Evolutionary conservation across 2,113 vertebrate species (phyloP).

Genomic region (Melospiza melodia): DNA sequence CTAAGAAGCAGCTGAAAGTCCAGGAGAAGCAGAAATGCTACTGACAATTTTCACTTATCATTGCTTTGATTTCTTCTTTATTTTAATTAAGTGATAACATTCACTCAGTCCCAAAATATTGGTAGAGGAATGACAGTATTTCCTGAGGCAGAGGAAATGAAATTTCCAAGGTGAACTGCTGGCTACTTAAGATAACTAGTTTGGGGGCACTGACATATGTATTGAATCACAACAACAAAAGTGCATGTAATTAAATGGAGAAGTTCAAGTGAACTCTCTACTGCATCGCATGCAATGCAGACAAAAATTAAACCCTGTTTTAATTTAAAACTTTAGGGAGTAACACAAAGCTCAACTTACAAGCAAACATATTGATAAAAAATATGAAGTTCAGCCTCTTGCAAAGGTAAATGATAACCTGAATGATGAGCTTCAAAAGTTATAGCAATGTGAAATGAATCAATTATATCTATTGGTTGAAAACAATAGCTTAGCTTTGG

Average conservation of each 20-base stretch:
- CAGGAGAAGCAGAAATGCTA: not conserved
- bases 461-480: not conserved
- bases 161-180: constrained; percentile 51
- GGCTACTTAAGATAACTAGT: constrained; percentile 39
- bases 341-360: not conserved
- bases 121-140: constrained; percentile 1
- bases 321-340: not conserved
- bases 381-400: not conserved
- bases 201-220: not conserved
- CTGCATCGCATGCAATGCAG: not conserved
- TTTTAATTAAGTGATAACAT: constrained; percentile 62
- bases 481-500: not conserved
- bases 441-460: not conserved
- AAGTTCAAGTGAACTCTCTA: not conserved
- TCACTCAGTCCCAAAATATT: constrained; percentile 36
- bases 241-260: not conserved
- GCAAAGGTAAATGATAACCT: not conserved
- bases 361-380: not conserved
- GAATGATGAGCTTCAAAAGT: not conserved
- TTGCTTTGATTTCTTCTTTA: constrained; percentile 24
- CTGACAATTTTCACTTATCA: not conserved
- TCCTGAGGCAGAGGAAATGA: constrained; percentile 52
- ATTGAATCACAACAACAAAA: not conserved
- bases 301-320: not conserved
- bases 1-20: not conserved